Base-by-base conservation (phyloP, 2,797 vertebrate species). In the Poeciliopsis paucimaculata region DNA sequence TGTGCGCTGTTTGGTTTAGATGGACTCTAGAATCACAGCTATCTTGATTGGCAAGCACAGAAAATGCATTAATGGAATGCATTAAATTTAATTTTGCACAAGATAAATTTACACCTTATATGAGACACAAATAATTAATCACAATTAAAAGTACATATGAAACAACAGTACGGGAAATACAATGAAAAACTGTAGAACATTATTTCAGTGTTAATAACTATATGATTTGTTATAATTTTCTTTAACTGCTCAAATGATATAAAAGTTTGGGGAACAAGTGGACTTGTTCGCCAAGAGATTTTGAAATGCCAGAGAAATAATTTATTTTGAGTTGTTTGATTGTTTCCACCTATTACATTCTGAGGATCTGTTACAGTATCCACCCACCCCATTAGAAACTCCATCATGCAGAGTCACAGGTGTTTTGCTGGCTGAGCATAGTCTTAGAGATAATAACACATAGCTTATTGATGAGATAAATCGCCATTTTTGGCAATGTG, bases 401-500 rank as follows among this genome's bases (percentile, higher is more conserved):
- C 46, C 34, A 16, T 45, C 68, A 16, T 73, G 71, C 73, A 46
- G 68, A 75, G 78, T 73, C 36, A 57, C 55, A 79, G 55, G 18
- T 57, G 53, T 78, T 79, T 62, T n/a, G 34, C 74, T 39, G 8
- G 28, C 74, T 41, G 72, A 1, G 49, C 34, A 36, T n/a, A 43
- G 55, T 49, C 45, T 71, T 39, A 16, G 1, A 43, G 70, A 87
- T 66, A 78, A 82, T 73, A 47, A 60, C 43, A 55, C 23, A 55
- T 76, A 71, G 46, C 62, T 13, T 18, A 70, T 43, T 62, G 66
- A 72, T 45, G 70, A 75, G 49, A 83, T 85, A 57, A 88, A 86
- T 84, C 80, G 81, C 18, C 49, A 18, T 23, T 47, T 51, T 43
- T 77, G 78, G 77, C 84, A 81, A 68, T 80, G 34, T 85, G 84